These are phyloP conservation scores for Mesorhabditis spiculigera DNA, from an alignment of 2,888 invertebrate species.

Conservation along the genomic window DNA sequence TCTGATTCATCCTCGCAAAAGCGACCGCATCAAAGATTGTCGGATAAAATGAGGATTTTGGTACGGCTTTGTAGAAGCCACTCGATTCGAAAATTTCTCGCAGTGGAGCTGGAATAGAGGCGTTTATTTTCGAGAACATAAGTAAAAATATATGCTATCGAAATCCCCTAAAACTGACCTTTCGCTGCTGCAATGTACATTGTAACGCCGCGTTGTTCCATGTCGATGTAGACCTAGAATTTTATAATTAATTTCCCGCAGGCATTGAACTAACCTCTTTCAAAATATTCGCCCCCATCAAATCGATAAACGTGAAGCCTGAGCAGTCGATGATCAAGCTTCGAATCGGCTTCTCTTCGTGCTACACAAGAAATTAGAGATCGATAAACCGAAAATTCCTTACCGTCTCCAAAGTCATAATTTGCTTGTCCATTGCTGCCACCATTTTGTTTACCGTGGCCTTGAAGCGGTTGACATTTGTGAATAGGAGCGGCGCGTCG, in stretches of 20 bases:
- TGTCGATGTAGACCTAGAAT: not conserved
- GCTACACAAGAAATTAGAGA: no score
- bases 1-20: not conserved
- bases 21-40: slow-evolving; percentile 4
- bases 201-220: not conserved
- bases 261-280: no score
- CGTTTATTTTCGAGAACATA: no score
- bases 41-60: slow-evolving; percentile 3
- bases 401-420: not conserved
- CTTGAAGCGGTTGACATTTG: slow-evolving; percentile 7
- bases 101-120: not conserved
- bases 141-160: no score
- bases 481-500: slow-evolving; percentile 6
- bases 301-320: slow-evolving; percentile 5
- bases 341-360: not conserved
- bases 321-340: not conserved
- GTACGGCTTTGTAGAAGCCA: slow-evolving; percentile 5
- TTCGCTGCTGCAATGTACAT: not conserved
- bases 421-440: not conserved
- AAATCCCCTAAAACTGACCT: no score
- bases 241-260: no score
- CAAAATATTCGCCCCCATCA: slow-evolving; percentile 5
- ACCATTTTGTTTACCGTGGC: not conserved
- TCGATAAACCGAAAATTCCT: no score
- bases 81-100: slow-evolving; percentile 3